phyloP scores from a whole-genome alignment of 2,113 vertebrate species.

The Anarrhichthys ocellatus region DNA sequence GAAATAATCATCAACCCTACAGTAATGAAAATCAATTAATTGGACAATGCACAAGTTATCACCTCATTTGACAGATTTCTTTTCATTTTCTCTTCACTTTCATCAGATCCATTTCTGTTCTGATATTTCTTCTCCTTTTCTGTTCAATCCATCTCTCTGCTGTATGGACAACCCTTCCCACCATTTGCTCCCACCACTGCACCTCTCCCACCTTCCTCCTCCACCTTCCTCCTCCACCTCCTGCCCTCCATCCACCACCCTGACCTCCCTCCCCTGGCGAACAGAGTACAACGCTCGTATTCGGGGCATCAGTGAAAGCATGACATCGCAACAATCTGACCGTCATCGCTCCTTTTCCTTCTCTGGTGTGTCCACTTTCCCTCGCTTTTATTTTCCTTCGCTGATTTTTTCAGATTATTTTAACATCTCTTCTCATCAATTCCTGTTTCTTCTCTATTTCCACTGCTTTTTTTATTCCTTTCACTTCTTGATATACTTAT shows the following conservation, averaged over 20 bases:
- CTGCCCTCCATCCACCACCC: constrained; percentile 70
- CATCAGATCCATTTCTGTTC: constrained; percentile 58
- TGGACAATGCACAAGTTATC: neutral
- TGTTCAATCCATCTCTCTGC: constrained; percentile 82
- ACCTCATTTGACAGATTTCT: constrained; percentile 3
- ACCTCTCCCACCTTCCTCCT: constrained; percentile 65
- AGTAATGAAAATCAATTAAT: neutral
- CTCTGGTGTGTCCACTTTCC: constrained; percentile 90
- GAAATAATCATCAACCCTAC: neutral
- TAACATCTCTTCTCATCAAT: neutral
- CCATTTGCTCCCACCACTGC: constrained; percentile 71
- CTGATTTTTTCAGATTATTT: constrained; percentile 21
- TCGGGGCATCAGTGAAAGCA: constrained; percentile 86
- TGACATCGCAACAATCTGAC: constrained; percentile 83
- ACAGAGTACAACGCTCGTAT: constrained; percentile 97
- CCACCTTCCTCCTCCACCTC: constrained; percentile 70
- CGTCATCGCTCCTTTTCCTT: constrained; percentile 92
- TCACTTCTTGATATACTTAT: neutral
- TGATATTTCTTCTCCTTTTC: constrained; percentile 61
- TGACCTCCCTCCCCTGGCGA: constrained; percentile 58
- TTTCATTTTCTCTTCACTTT: constrained; percentile 31
- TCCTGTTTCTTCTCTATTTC: constrained; percentile 17
- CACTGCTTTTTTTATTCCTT: constrained; percentile 6
- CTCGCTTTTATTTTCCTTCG: constrained; percentile 71
- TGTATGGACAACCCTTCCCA: constrained; percentile 51